Evolutionary conservation across 2,888 invertebrate genomes (phyloP), one percentile per base, ranked within the genome.

Genomic region (Coelogynopora nodosa): DNA sequence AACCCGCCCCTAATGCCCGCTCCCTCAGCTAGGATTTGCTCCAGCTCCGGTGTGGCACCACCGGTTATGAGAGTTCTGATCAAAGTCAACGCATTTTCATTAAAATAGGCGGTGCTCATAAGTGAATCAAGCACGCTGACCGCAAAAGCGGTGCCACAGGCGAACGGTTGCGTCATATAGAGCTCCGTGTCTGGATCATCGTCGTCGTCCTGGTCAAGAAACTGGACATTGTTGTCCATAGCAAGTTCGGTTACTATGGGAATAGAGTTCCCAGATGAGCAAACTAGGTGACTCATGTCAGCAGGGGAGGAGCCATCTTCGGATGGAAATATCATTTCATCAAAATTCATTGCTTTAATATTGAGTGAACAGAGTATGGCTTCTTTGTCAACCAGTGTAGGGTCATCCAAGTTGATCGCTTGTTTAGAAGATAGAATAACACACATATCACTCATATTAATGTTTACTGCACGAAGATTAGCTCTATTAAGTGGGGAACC

Each of bases 81-180:
- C 91, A 99, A 93, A 88, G 99, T 99, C 93, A 99, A 94, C 93
- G 99, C 99, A 93, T 99, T 99, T 94, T 99, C 99, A 94, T 99
- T 99, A 94, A 99, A 99, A 93, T 99, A 99, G 88, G 99, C 98
- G 92, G 99, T 99, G 92, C 98, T 98, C 99, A 99, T 99, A n/a
- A 99, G 95, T 86, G 98, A 99, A 93, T 99, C 99, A 90, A 99
- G 94, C 90, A 99, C 99, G 93, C 97, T 98, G 93, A 99, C 99
- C 90, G 99, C 99, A 93, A 99, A 99, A 90, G 99, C 99, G 90
- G 99, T 99, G 90, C 99, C 99, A 94, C 99, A 99, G 89, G 99
- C 99, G 93, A 99, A 99, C 88, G 99, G 99, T 93, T 99, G 99
- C 90, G 99, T 99, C 92, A 99, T 94, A 93, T 99, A 99, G 92